Base-by-base conservation (phyloP, 2,113 vertebrate species). In the Collichthys lucidus region DNA sequence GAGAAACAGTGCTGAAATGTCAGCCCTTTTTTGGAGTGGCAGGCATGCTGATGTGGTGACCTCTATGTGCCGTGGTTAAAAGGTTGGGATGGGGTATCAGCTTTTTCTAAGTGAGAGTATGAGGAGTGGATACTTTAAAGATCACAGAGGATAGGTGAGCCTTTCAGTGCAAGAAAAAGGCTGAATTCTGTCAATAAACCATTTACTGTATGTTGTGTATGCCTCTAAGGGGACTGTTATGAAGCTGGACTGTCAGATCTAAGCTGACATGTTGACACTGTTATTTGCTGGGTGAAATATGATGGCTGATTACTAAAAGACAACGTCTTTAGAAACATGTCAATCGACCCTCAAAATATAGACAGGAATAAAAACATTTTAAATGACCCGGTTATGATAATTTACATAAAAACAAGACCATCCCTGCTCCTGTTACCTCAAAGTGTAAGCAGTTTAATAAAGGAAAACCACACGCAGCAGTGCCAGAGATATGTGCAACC, bases 41-140 rank as follows among this genome's bases (percentile, higher is more conserved):
- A 84, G 73, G 31, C 86, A 83, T 89, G 89, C 89, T 92, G 90
- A 93, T 92, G 91, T 69, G 84, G 68, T 92, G 92, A 90, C 89
- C 92, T 93, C 90, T 93, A 66, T 81, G 85, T 68, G 83, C 64
- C 87, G 80, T 78, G 74, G 88, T 83, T 89, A 84, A 92, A 91
- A 88, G 91, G 86, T 83, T 74, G 60, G 66, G 77, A 72, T 77
- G 74, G 82, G 82, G 83, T 77, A 87, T 81, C 80, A 61, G 84
- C 61, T 82, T 86, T 84, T 82, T 56, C 66, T 76, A 53, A 72
- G 57, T 12, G 29, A 85, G 66, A 72, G 57, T 12, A 24, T 83
- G 66, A 70, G 44, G 14, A 72, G 75, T 46, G 22, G 44, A 24
- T 42, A 11, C 86, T 89, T 89, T 84, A 80, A 92, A 92, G 75